Evolutionary conservation across 1,140 invertebrate genomes (phyloP), one percentile per base, ranked within the genome.

Genomic region (Sogatella furcifera): DNA sequence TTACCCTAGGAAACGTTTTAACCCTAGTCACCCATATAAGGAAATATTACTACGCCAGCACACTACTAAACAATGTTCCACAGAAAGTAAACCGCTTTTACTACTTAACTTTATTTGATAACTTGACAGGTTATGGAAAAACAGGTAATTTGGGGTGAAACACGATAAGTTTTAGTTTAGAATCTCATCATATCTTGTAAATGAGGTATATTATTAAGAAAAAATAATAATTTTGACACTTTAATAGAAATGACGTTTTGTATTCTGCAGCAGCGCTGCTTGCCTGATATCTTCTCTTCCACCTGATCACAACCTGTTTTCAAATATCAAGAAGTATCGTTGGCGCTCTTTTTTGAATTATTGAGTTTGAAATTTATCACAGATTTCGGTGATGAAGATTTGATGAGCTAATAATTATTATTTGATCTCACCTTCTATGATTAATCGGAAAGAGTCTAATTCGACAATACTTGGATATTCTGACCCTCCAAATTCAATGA

Each of bases 1-100:
- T 72, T 62, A 66, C 66, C 68, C 64, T 69, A 62, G 65, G 67
- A 70, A 67, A 64, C 65, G 64, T 67, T 69, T 68, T 67, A 65
- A 64, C 61, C 65, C 64, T 66, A 62, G 53, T 63, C 63, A 65
- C 63, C 54, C 58, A 53, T 61, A 42, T 59, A 61, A 61, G 61
- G 64, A 67, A 67, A 66, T 64, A 67, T 64, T 64, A 60, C 58
- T 69, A 55, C 63, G 61, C 65, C 66, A 24, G 62, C 56, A 59
- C 13, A n/a, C 19, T 34, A 53, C 38, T 52, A 52, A 49, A 38
- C 34, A 19, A 15, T 55, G 17, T 15, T 42, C 38, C 38, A 24
- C 28, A 60, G 13, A 60, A 60, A 60, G 41, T 60, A 60, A 52
- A 42, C 52, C 59, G 21, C 46, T 49, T 10, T 19, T 11, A 4